Evolutionary conservation across 2,113 vertebrate genomes (phyloP), one percentile per base, ranked within the genome.

Genomic region (Motacilla tschutschensis): DNA sequence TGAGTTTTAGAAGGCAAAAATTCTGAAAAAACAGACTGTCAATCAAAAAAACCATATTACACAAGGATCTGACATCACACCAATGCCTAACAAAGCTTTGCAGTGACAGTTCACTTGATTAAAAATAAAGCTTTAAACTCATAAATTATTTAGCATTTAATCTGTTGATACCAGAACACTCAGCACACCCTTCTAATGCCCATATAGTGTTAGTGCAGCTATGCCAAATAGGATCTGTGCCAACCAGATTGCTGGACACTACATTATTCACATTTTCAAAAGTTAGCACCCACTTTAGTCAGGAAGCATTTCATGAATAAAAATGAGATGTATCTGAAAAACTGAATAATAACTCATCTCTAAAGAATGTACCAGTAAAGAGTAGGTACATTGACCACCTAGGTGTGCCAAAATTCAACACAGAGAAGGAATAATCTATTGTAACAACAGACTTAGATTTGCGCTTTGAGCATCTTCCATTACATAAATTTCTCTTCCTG

Each of bases 91-190:
- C 88, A 91, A 90, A 91, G 76, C 69, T 83, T 29, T 71, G 65
- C 79, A 93, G 57, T 62, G 87, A 93, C 93, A 87, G 75, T 82
- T 91, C 35, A 53, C 85, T 77, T 72, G 53, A 91, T 79, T 88
- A 85, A 92, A 94, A 92, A 78, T 84, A 90, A 84, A 89, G 50
- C 21, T 59, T 70, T 67, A 70, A 55, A 91, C 51, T 93, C 80
- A 91, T 93, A 79, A 88, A 89, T 92, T 92, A 92, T 86, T 85
- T 69, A 95, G 85, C 71, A 91, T 93, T 87, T 69, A 60, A 88
- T 94, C 62, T 91, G 81, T 85, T 94, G 92, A 87, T 85, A 92
- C 8, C 65, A 92, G 76, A 90, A 91, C 72, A 92, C 57, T 87
- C 81, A 91, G 83, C 84, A 86, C 38, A 90, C 72, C 62, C 94